Conservation (phyloP, 2,888 invertebrate genomes). For the Aelia acuminata region DNA sequence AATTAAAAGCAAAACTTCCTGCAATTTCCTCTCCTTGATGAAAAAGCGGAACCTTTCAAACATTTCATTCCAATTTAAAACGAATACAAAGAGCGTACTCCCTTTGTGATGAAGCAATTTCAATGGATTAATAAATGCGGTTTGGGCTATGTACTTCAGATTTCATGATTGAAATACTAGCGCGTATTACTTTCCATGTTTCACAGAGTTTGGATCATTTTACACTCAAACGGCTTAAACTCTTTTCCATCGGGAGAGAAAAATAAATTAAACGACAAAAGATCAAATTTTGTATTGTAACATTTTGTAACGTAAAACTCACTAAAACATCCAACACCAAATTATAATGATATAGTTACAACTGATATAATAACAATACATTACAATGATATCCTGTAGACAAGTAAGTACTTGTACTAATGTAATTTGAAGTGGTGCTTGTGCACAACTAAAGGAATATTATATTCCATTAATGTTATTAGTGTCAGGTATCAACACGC, state of each 20-base stretch:
- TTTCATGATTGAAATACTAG: conserved; percentile 11
- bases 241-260: not conserved
- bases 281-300: not conserved
- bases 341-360: too few species aligned
- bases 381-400: too few species aligned
- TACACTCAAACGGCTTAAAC: not conserved
- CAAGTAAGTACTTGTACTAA: too few species aligned
- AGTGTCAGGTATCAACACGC: too few species aligned
- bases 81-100: not conserved
- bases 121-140: conserved; percentile 13
- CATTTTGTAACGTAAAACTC: too few species aligned
- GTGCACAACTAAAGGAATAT: too few species aligned
- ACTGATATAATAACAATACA: too few species aligned
- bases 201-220: not conserved
- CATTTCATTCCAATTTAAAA: conserved; percentile 14
- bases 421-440: too few species aligned
- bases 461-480: too few species aligned
- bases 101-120: conserved; percentile 10
- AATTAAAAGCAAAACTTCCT: not conserved
- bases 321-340: too few species aligned
- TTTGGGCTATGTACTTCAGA: not conserved
- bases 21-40: not conserved
- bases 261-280: not conserved
- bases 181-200: not conserved
- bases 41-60: not conserved